phyloP scores from a whole-genome alignment of 2,113 vertebrate species.

The Noctilio leporinus region DNA sequence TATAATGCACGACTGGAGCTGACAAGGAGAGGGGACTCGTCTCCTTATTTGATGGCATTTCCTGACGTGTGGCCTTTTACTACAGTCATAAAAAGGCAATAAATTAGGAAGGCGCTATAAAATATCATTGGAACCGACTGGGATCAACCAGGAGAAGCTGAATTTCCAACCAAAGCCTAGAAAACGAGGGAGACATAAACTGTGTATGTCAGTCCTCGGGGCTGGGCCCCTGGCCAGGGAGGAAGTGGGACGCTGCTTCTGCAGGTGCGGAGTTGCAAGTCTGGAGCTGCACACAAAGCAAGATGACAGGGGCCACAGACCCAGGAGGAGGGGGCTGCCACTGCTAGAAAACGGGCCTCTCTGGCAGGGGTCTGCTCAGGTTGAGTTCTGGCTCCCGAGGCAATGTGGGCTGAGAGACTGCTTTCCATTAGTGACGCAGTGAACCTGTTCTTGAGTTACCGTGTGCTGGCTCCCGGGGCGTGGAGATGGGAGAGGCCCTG shows the following conservation, averaged over 20 bases:
- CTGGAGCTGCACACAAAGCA: accelerated
- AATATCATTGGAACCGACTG: slow-evolving; percentile 46
- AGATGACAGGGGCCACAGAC: neutral
- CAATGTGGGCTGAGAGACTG: neutral
- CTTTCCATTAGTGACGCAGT: neutral
- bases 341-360: accelerated
- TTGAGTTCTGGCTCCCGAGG: neutral
- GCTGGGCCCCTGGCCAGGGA: neutral
- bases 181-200: neutral
- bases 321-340: neutral
- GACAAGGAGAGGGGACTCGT: slow-evolving; percentile 29
- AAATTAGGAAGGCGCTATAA: slow-evolving; percentile 56
- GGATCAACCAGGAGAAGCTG: slow-evolving; percentile 36
- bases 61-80: slow-evolving; percentile 67
- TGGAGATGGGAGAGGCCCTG: neutral
- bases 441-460: neutral
- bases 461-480: neutral
- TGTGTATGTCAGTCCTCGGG: neutral
- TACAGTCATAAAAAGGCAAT: slow-evolving; percentile 46
- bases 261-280: neutral
- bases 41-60: slow-evolving; percentile 54
- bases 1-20: slow-evolving; percentile 46
- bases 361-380: neutral
- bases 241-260: neutral
- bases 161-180: slow-evolving; percentile 28